Evolutionary conservation across 1,140 invertebrate genomes (phyloP).

Genomic region (Tachypleus tridentatus): DNA sequence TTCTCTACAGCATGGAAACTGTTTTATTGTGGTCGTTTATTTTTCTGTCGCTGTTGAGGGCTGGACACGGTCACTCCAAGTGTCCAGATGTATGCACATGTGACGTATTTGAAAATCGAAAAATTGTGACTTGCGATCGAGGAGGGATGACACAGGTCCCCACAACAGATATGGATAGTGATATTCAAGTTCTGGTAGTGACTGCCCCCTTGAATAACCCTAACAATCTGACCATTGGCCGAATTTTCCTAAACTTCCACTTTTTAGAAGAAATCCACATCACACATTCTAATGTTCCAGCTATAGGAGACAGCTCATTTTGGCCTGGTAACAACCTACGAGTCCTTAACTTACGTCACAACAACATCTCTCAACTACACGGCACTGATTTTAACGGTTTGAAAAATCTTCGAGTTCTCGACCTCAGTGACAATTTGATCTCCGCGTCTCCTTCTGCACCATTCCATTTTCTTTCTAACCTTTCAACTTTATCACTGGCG

Average conservation of each 20-base stretch:
- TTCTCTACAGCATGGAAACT: too few species aligned
- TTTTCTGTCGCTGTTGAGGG: too few species aligned
- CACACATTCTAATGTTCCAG: slow-evolving; percentile 57
- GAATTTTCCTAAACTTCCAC: slow-evolving; percentile 52
- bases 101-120: slow-evolving; percentile 19
- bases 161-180: slow-evolving; percentile 43
- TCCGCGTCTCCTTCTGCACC: slow-evolving; percentile 47
- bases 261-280: slow-evolving; percentile 60
- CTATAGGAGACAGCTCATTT: slow-evolving; percentile 62
- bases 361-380: slow-evolving; percentile 56
- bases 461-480: slow-evolving; percentile 50
- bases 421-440: slow-evolving; percentile 40
- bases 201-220: slow-evolving; percentile 47
- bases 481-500: slow-evolving; percentile 52
- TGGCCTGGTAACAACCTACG: slow-evolving; percentile 55
- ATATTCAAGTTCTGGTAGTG: slow-evolving; percentile 53
- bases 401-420: slow-evolving; percentile 34
- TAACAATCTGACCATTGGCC: slow-evolving; percentile 57
- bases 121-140: slow-evolving; percentile 36
- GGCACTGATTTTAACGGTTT: slow-evolving; percentile 36
- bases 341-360: slow-evolving; percentile 55
- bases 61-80: too few species aligned
- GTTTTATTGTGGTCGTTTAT: too few species aligned
- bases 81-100: too few species aligned
- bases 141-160: slow-evolving; percentile 50